Percentiles rank a stretch among this genome's conserved stretches.
Evolutionary conservation across 1,140 invertebrate species (phyloP).

Genomic region (Psilanteris sp.): DNA sequence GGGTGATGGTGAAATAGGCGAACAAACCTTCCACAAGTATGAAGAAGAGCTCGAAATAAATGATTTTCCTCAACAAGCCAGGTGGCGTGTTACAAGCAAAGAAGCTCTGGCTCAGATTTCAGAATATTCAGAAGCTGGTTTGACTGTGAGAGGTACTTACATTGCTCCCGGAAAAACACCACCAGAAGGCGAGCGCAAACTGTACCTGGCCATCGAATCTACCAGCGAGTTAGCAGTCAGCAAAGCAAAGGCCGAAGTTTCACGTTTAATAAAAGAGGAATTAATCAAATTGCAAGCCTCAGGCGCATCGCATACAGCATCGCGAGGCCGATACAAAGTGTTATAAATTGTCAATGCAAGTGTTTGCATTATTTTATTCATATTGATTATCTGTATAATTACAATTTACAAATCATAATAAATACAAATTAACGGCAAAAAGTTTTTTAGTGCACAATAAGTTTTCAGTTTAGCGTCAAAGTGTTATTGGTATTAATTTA

Average conservation of each 20-base stretch:
- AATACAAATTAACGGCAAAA: too few relatives aligned
- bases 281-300: constrained; percentile 94
- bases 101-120: constrained; percentile 98
- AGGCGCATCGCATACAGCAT: constrained; percentile 89
- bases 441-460: too few relatives aligned
- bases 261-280: constrained; percentile 98
- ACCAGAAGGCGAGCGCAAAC: constrained; percentile 96
- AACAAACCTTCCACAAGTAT: constrained; percentile 93
- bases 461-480: too few relatives aligned
- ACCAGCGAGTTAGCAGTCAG: constrained; percentile 97
- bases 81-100: constrained; percentile 99
- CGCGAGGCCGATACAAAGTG: constrained; percentile 97
- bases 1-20: constrained; percentile 84
- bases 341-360: constrained; percentile 81
- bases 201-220: constrained; percentile 99
- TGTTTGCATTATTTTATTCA: constrained; percentile 37
- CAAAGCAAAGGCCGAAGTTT: constrained; percentile 99
- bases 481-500: too few relatives aligned
- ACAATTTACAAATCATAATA: too few relatives aligned
- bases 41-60: constrained; percentile 99
- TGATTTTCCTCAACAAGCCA: constrained; percentile 98
- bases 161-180: constrained; percentile 92
- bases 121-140: constrained; percentile 99
- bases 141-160: constrained; percentile 99
- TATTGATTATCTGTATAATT: constrained; percentile 43